Conservation (phyloP, 2,888 invertebrate species). For the Eupithecia subfuscata region DNA sequence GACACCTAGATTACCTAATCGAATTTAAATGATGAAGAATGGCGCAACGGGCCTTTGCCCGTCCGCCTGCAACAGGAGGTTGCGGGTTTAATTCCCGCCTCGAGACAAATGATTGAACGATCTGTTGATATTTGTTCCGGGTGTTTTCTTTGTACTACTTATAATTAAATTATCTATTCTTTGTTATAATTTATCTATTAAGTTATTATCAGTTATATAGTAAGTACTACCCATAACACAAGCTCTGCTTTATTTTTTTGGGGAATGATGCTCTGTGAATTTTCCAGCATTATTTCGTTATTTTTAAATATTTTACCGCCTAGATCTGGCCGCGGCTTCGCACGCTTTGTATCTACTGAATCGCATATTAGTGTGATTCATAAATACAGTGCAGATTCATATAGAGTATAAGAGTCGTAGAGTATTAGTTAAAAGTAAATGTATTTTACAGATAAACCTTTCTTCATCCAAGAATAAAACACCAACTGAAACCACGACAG, state of each 20-base stretch:
- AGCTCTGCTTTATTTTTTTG: too few species aligned
- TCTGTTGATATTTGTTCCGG: background rate
- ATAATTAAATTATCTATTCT: too few species aligned
- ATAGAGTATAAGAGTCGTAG: background rate
- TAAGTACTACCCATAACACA: background rate
- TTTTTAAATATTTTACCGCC: background rate
- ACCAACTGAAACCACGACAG: slow-evolving; percentile 7
- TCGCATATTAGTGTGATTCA: background rate
- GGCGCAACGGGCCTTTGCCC: background rate
- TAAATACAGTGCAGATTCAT: background rate
- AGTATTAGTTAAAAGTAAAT: background rate
- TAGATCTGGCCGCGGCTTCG: background rate
- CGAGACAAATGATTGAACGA: too few species aligned
- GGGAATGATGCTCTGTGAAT: too few species aligned
- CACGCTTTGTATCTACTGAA: background rate
- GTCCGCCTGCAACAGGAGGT: too few species aligned
- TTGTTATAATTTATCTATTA: background rate
- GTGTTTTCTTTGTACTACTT: too few species aligned
- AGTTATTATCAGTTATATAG: background rate
- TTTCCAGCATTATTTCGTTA: too few species aligned
- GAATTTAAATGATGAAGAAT: background rate
- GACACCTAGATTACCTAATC: too few species aligned
- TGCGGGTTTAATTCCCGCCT: too few species aligned
- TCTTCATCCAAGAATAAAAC: slow-evolving; percentile 12
- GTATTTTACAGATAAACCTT: slow-evolving; percentile 23